These are phyloP conservation scores for Periparus ater DNA, from an alignment of 2,797 vertebrate species.

Conservation along the genomic window DNA sequence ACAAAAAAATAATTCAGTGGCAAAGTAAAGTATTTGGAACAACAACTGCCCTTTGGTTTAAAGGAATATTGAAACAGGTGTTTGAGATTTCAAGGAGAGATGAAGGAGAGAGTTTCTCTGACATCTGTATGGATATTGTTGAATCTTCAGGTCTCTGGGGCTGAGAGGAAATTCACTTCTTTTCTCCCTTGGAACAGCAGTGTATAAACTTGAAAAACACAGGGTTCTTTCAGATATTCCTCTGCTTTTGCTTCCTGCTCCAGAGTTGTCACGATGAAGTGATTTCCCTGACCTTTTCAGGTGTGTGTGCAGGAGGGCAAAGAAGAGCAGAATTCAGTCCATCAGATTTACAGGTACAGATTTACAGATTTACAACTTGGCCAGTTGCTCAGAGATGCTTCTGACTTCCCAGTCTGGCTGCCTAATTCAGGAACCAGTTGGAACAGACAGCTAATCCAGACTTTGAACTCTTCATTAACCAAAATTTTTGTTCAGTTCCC, in stretches of 20 bases:
- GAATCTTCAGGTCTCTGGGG: not conserved
- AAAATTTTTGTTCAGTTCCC: not conserved
- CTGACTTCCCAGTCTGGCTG: not conserved
- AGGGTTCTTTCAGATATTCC: not conserved
- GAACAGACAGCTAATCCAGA: not conserved
- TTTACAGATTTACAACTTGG: not conserved
- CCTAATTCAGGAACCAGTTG: not conserved
- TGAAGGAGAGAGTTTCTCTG: not conserved
- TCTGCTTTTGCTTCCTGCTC: not conserved
- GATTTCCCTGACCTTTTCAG: not conserved
- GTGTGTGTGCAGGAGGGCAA: not conserved
- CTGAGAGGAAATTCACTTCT: not conserved
- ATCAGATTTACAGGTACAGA: not conserved
- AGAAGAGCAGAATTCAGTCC: not conserved
- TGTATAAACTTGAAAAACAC: not conserved
- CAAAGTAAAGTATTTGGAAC: constrained; percentile 1
- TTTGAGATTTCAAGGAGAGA: not conserved
- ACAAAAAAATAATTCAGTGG: not conserved
- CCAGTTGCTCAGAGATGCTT: not conserved
- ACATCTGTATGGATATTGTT: not conserved
- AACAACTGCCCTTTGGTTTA: not conserved
- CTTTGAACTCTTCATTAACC: not conserved
- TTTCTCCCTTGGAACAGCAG: not conserved
- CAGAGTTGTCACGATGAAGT: not conserved
- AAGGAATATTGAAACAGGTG: not conserved